Base-by-base conservation (phyloP, 2,797 vertebrate genomes). In the Alcedo atthis region DNA sequence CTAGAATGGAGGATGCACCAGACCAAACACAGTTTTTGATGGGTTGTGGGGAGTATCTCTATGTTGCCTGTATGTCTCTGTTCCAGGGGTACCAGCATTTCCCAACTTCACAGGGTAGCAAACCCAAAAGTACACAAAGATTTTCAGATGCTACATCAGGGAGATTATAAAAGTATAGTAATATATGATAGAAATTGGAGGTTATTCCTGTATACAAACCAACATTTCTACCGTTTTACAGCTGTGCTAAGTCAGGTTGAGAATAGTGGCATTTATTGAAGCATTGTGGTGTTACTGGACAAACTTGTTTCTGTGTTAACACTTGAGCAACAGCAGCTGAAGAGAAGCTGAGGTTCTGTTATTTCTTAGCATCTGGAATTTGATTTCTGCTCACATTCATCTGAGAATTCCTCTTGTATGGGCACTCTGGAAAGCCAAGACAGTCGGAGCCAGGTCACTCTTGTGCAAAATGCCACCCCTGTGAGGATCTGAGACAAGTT, bases 391-490 rank as follows among this genome's bases (percentile, higher is more conserved):
- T 87, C 32, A 45, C 25, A 53, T 54, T 92, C 32, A 51, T 81
- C 80, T 68, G 21, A 84, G 81, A 64, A 33, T 78, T 81, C 64
- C 33, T 86, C 24, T 46, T 76, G 13, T 9, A 43, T 37, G 37
- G 37, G 7, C 43, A 61, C 10, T 74, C 24, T n/a, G 61, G 68
- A 91, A 88, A 51, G 24, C 64, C 45, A 80, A 77, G 83, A 79
- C 68, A 70, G 24, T 74, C 3, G 2, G 58, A 80, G 9, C 45
- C 78, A 81, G 40, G 71, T 6, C 37, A 66, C 19, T 70, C 42
- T 84, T 82, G 71, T 85, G 58, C 71, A 90, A 91, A 90, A 88
- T 92, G 68, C 88, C 88, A 83, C 86, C 81, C 81, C 92, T 42
- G 69, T 83, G 68, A 66, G 32, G 46, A n/a, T 77, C 26, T 85